These are phyloP conservation scores for Xylophagus ater DNA, from an alignment of 2,888 invertebrate genomes.

Conservation along the genomic window DNA sequence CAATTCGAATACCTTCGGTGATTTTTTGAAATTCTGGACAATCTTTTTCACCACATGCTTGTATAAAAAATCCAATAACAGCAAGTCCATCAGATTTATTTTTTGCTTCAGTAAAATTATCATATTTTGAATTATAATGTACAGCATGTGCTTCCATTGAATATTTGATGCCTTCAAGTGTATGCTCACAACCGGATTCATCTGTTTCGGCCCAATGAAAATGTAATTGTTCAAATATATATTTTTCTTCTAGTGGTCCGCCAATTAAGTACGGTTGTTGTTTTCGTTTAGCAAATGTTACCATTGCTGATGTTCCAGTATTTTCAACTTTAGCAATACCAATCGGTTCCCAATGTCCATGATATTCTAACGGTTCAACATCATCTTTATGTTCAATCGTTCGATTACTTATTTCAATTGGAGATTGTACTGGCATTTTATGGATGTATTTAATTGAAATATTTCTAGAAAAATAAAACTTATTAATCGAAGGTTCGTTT, in stretches of 20 bases:
- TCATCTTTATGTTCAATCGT: constrained; percentile 38
- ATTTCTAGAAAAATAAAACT: background rate
- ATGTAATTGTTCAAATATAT: constrained; percentile 65
- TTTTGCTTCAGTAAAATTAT: constrained; percentile 50
- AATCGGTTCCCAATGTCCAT: constrained; percentile 39
- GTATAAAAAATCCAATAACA: constrained; percentile 57
- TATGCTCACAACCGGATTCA: constrained; percentile 68
- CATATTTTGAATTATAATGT: constrained; percentile 62
- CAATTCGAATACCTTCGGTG: constrained; percentile 42
- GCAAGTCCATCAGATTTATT: constrained; percentile 59
- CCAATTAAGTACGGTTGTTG: constrained; percentile 50
- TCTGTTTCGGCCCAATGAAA: constrained; percentile 72
- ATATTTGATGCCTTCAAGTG: constrained; percentile 59
- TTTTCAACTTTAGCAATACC: constrained; percentile 37
- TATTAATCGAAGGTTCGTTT: background rate
- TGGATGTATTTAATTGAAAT: constrained; percentile 1
- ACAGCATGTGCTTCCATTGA: constrained; percentile 72
- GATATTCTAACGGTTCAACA: constrained; percentile 37
- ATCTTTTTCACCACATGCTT: constrained; percentile 48
- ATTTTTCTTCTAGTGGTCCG: constrained; percentile 53
- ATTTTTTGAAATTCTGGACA: constrained; percentile 47
- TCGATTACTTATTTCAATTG: constrained; percentile 38
- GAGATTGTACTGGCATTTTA: constrained; percentile 38
- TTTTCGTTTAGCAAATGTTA: constrained; percentile 47
- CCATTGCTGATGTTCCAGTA: constrained; percentile 44